Evolutionary conservation across 1,140 invertebrate genomes (phyloP).

Genomic region (Argopecten irradians): DNA sequence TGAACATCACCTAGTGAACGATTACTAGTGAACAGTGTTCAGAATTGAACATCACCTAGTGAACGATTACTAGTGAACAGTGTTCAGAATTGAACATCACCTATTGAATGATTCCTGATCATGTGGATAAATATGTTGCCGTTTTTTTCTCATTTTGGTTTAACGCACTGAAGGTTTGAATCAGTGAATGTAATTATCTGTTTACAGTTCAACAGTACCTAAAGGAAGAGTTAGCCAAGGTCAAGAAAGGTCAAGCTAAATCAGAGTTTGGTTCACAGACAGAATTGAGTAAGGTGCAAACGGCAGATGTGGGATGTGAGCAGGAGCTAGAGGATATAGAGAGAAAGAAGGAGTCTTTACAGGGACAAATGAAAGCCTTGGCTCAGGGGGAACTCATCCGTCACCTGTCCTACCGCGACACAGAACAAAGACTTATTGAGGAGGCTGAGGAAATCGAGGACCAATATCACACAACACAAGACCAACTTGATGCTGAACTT

Average conservation of each 20-base stretch:
- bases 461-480: conserved; percentile 55
- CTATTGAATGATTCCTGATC: too few relatives aligned
- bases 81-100: too few relatives aligned
- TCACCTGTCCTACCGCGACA: conserved; percentile 52
- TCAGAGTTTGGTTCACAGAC: background rate
- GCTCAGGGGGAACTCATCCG: conserved; percentile 65
- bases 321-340: conserved; percentile 25
- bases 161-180: background rate
- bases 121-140: background rate
- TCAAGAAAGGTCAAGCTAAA: conserved; percentile 5
- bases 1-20: too few relatives aligned
- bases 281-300: background rate
- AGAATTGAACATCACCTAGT: too few relatives aligned
- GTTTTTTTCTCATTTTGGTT: background rate
- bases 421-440: conserved; percentile 50
- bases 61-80: too few relatives aligned
- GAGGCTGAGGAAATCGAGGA: conserved; percentile 63
- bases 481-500: conserved; percentile 53
- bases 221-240: conserved; percentile 48
- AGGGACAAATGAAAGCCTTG: conserved; percentile 63
- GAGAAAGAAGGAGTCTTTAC: conserved; percentile 52
- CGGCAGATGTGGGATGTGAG: background rate
- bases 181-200: conserved; percentile 18
- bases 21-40: too few relatives aligned
- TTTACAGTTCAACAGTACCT: conserved; percentile 60